Base-by-base conservation (phyloP, 2,888 invertebrate species). In the Osmoderma eremita region DNA sequence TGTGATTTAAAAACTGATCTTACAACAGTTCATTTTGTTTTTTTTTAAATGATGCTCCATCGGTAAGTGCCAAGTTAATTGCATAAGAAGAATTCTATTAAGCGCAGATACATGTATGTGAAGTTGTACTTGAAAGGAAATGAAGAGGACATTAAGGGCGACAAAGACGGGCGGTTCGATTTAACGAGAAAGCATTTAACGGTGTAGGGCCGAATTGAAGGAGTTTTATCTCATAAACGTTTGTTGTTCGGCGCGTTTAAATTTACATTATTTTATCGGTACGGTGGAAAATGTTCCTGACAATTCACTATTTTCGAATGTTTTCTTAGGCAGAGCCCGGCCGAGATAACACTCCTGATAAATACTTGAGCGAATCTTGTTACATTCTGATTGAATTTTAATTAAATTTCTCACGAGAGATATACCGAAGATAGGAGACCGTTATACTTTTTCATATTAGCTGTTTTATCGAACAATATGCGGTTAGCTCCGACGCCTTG, bases 361-460 rank as follows among this genome's bases (percentile, higher is more conserved):
- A 80, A 80, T 78, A 78, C 77, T 77, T 73, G 71, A 75, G 76
- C 66, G 72, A 75, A 75, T 75, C 76, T 74, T 75, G 79, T 78
- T 78, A 78, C 79, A 76, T 79, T 81, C 79, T 82, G 82, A 82
- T 82, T 81, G 82, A 82, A 82, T 81, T 82, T 82, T 82, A 82
- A 82, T 82, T 82, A 82, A 82, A 82, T 81, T 74, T 77, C 76
- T 69, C 77, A 73, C 75, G 75, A 75, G 76, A 78, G 78, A 80
- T 78, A 80, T 78, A 80, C 78, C 76, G 71, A 72, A 78, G 78
- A 78, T 79, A 80, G 79, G 78, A 77, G 74, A 75, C 75, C 75
- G 75, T 81, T 78, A 79, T 76, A 81, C 78, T 81, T 81, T 81
- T 81, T 81, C 79, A 81, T 81, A 81, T 81, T 81, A 80, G 79